Evolutionary conservation across 2,888 invertebrate genomes (phyloP).

Genomic region (Sesia apiformis): DNA sequence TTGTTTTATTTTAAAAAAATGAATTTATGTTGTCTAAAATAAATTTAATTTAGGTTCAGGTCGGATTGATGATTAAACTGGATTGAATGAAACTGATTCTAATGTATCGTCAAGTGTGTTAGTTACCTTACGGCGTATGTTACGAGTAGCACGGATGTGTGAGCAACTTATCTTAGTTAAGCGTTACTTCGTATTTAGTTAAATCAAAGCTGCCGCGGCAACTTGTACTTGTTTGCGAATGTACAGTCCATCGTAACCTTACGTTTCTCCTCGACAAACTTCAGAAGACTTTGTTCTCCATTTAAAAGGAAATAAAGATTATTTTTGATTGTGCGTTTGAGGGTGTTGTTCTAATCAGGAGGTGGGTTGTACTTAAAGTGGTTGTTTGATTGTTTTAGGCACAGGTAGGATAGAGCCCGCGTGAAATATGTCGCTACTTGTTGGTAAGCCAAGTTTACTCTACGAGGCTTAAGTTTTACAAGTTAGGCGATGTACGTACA

Average conservation of each 20-base stretch:
- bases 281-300: no score
- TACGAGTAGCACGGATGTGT: conserved; percentile 23
- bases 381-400: conserved; percentile 70
- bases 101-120: no score
- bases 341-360: neutral
- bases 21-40: no score
- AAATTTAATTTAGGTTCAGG: no score
- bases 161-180: conserved; percentile 61
- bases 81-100: no score
- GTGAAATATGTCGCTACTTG: conserved; percentile 69
- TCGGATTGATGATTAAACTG: no score
- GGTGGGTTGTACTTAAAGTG: conserved; percentile 31
- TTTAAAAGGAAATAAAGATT: neutral
- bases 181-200: conserved; percentile 66
- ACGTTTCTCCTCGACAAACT: no score
- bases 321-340: neutral
- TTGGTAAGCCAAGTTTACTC: conserved; percentile 59
- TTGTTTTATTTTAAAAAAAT: no score
- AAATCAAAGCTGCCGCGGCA: conserved; percentile 48
- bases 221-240: conserved; percentile 35
- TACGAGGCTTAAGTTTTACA: conserved; percentile 55
- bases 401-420: conserved; percentile 55
- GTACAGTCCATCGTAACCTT: neutral
- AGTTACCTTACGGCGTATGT: neutral
- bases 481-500: conserved; percentile 27